Percentiles rank a stretch among this genome's conserved stretches.
These are phyloP conservation scores for Molossus molossus DNA, from an alignment of 2,797 vertebrate genomes.

Conservation along the genomic window DNA sequence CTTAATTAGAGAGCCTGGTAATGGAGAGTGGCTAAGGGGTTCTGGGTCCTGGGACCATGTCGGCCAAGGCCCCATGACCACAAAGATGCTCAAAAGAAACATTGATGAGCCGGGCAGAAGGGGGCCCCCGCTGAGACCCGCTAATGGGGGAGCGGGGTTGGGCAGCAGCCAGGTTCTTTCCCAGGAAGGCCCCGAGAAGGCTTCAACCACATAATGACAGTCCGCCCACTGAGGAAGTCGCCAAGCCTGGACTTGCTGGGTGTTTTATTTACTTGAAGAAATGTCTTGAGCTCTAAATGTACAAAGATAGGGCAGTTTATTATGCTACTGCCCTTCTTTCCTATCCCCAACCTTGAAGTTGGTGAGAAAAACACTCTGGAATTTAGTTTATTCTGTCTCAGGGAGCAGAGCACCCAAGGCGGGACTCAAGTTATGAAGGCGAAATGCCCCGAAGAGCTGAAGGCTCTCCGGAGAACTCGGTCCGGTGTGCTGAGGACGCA, in stretches of 20 bases:
- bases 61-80: background rate
- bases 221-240: constrained; percentile 64
- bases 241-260: constrained; percentile 81
- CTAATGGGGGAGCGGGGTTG: background rate
- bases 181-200: constrained; percentile 70
- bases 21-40: background rate
- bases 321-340: background rate
- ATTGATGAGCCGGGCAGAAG: background rate
- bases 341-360: background rate
- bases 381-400: constrained; percentile 46
- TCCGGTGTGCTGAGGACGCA: background rate
- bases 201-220: constrained; percentile 77
- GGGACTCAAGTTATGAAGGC: background rate
- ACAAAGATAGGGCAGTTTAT: constrained; percentile 64
- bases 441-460: background rate
- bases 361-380: constrained; percentile 51
- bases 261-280: constrained; percentile 79
- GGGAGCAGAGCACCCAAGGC: background rate
- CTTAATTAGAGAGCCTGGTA: constrained; percentile 1
- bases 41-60: background rate
- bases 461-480: background rate
- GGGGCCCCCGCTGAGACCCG: background rate
- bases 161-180: constrained; percentile 73
- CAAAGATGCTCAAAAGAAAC: constrained; percentile 36
- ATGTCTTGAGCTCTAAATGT: constrained; percentile 50